A percentile compares a stretch with the other conserved stretches of the same genome.
phyloP scores from a whole-genome alignment of 1,140 invertebrate genomes.

The Zaprionus nigranus region DNA sequence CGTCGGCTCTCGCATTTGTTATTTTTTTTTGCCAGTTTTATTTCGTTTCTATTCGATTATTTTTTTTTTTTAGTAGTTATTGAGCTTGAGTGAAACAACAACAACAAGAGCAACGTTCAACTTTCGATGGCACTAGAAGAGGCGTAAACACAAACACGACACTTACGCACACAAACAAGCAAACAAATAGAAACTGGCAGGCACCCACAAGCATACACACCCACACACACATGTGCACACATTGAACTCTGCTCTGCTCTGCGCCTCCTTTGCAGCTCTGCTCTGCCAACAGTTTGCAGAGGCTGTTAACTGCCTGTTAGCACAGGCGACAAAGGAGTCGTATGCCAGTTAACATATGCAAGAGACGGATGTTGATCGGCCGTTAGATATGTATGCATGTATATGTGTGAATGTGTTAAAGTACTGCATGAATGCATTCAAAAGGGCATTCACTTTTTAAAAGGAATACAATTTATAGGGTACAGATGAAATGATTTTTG shows the following conservation, averaged over 20 bases:
- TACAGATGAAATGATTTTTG: too few species aligned
- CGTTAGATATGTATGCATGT: too few species aligned
- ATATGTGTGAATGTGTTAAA: too few species aligned
- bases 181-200: background rate
- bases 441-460: too few species aligned
- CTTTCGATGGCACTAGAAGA: constrained; percentile 43
- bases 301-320: background rate
- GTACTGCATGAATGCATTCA: too few species aligned
- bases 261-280: background rate
- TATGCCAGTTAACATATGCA: background rate
- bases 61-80: constrained; percentile 39
- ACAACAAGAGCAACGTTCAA: constrained; percentile 34
- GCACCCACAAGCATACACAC: constrained; percentile 11
- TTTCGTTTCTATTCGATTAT: constrained; percentile 16
- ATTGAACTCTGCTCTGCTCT: background rate
- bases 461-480: too few species aligned
- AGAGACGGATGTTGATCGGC: background rate
- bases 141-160: constrained; percentile 48
- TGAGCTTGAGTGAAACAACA: constrained; percentile 47
- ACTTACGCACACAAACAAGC: constrained; percentile 32
- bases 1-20: constrained; percentile 58
- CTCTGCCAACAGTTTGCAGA: background rate
- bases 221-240: background rate
- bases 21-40: constrained; percentile 35
- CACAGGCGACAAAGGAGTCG: constrained; percentile 33